Conservation (phyloP, 2,113 vertebrate species). For the Anarhynchus alexandrinus region DNA sequence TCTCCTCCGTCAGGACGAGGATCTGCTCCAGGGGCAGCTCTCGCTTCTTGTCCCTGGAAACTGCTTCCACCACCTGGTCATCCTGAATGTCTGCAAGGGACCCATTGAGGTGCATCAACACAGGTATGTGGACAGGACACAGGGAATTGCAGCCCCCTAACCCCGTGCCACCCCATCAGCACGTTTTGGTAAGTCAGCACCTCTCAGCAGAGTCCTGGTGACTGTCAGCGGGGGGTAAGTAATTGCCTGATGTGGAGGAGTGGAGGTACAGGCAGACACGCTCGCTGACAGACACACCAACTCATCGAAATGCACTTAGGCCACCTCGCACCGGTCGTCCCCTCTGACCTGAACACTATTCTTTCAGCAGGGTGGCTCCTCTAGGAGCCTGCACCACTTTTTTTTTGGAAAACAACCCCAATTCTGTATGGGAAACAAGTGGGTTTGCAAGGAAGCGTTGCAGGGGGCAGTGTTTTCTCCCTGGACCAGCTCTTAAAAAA, state of each 20-base stretch:
- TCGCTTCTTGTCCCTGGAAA: conserved; percentile 79
- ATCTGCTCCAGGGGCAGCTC: conserved; percentile 74
- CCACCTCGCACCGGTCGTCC: background rate
- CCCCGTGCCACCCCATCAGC: background rate
- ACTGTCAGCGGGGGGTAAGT: background rate
- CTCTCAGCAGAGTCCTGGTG: background rate
- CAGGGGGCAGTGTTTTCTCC: background rate
- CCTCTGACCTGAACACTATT: background rate
- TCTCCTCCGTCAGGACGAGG: conserved; percentile 79
- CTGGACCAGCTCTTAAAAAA: background rate
- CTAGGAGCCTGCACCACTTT: background rate
- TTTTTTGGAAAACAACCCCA: background rate
- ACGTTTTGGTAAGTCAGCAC: background rate
- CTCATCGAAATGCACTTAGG: background rate
- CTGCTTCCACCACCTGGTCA: conserved; percentile 85
- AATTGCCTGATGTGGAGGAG: accelerated
- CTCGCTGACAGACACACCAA: background rate
- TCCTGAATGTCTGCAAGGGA: conserved; percentile 81
- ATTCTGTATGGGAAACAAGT: background rate
- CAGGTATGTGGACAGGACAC: too few species aligned
- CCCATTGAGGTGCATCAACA: background rate
- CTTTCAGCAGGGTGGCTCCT: background rate
- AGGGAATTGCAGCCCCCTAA: background rate
- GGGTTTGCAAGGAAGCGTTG: background rate
- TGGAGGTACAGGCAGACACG: background rate